phyloP scores from a whole-genome alignment of 2,888 invertebrate species.

The Erebia ligea region DNA sequence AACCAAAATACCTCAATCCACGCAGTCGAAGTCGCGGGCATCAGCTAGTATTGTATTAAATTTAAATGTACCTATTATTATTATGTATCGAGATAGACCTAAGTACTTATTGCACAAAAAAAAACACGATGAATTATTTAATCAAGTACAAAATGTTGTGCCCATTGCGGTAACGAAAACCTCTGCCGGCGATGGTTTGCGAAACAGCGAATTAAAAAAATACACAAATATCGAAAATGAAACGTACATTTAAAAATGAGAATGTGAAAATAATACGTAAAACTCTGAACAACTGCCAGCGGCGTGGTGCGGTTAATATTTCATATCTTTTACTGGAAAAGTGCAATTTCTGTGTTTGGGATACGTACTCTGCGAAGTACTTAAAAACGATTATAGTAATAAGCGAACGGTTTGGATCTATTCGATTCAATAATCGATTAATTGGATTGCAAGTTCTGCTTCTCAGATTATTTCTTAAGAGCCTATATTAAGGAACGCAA shows the following conservation, averaged over 20 bases:
- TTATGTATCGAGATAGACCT: too few species aligned
- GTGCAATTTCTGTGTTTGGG: constrained; percentile 25
- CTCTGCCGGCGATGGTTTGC: constrained; percentile 38
- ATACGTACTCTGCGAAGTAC: not conserved
- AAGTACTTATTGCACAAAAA: not conserved
- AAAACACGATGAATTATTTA: not conserved
- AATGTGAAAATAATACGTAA: constrained; percentile 44
- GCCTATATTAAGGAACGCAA: too few species aligned
- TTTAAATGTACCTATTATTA: too few species aligned
- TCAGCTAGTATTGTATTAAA: too few species aligned
- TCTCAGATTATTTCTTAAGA: too few species aligned
- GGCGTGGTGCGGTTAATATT: constrained; percentile 46
- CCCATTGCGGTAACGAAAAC: constrained; percentile 33
- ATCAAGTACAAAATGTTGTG: not conserved
- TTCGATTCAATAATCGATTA: too few species aligned
- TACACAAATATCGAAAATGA: constrained; percentile 45
- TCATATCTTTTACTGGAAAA: constrained; percentile 39
- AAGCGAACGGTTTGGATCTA: too few species aligned
- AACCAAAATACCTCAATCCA: too few species aligned
- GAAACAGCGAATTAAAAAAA: constrained; percentile 25
- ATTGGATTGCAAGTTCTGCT: too few species aligned
- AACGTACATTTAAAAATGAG: constrained; percentile 48
- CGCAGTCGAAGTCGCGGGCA: too few species aligned
- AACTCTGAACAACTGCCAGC: constrained; percentile 45
- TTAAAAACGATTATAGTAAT: too few species aligned